A percentile compares a stretch with the other conserved stretches of the same genome.
Evolutionary conservation across 2,113 vertebrate species (phyloP).

Genomic region (Equus quagga): DNA sequence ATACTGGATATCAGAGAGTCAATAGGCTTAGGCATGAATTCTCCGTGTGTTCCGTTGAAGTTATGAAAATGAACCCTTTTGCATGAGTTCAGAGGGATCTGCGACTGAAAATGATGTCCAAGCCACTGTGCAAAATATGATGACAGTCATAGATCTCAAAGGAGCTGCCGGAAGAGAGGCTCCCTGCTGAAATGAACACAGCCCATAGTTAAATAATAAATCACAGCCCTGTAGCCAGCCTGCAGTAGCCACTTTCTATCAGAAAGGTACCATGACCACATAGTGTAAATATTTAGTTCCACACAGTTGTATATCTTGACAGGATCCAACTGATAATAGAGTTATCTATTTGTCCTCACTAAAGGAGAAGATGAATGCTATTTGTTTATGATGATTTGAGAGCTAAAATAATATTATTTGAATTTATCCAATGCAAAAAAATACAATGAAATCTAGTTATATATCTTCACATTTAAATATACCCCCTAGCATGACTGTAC

Average conservation of each 20-base stretch:
- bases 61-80: slow-evolving; percentile 78
- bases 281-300: slow-evolving; percentile 16
- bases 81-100: slow-evolving; percentile 71
- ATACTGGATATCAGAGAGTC: slow-evolving; percentile 59
- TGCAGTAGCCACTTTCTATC: slow-evolving; percentile 65
- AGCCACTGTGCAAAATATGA: slow-evolving; percentile 68
- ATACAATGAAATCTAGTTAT: neutral
- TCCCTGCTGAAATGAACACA: slow-evolving; percentile 86
- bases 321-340: neutral
- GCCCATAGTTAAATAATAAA: slow-evolving; percentile 88
- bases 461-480: slow-evolving; percentile 8
- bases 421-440: slow-evolving; percentile 13
- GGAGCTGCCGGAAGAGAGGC: slow-evolving; percentile 81
- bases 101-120: slow-evolving; percentile 75
- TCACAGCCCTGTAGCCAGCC: slow-evolving; percentile 82
- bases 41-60: slow-evolving; percentile 54
- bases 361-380: slow-evolving; percentile 32
- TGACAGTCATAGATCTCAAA: slow-evolving; percentile 82
- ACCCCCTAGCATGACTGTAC: slow-evolving; percentile 1
- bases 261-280: slow-evolving; percentile 69
- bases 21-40: slow-evolving; percentile 67
- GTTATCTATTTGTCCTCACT: slow-evolving; percentile 10
- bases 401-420: slow-evolving; percentile 14
- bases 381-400: slow-evolving; percentile 46
- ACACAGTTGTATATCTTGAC: slow-evolving; percentile 49